Evolutionary conservation across 2,888 invertebrate genomes (phyloP), one percentile per base, ranked within the genome.

Genomic region (Brenthis daphne): DNA sequence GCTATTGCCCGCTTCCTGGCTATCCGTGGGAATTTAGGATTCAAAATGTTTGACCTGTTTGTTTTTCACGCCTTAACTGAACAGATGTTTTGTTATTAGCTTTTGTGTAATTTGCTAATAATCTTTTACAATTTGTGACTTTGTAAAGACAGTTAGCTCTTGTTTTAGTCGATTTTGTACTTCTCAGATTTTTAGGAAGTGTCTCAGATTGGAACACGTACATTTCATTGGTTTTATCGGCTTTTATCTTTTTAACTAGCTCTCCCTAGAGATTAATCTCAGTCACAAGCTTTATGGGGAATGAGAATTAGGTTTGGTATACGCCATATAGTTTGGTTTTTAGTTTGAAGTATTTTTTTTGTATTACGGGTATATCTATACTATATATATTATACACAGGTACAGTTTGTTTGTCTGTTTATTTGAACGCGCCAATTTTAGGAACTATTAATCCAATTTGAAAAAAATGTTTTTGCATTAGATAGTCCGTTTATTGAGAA

Each of bases 1-100:
- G 74, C 74, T 72, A 69, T 68, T 57, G 55, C 58, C 51, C 67
- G 78, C 80, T 84, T 85, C 85, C 85, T 84, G 85, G 76, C 81
- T 72, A 75, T 74, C 73, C 84, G 85, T 84, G 84, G 83, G 85
- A 85, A 84, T 75, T 77, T 76, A 60, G 68, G 57, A 67, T 57
- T 63, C 53, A 67, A 70, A 73, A 67, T 71, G 66, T 64, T 14
- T 68, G 74, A 58, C 64, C 70, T 75, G 73, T 75, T 76, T 75
- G 70, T 71, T 73, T 75, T 74, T 75, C 74, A 73, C 77, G 68
- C 74, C 74, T 71, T 57, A 60, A 51, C 67, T 67, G 24, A 53
- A 65, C 75, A 74, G 70, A 70, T 76, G 71, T 73, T 72, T 71
- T 68, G 64, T 57, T 51, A 54, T 68, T 57, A 29, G 58, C 20